Evolutionary conservation across 1,140 invertebrate species (phyloP).

Genomic region (Lasaia peninsularis): DNA sequence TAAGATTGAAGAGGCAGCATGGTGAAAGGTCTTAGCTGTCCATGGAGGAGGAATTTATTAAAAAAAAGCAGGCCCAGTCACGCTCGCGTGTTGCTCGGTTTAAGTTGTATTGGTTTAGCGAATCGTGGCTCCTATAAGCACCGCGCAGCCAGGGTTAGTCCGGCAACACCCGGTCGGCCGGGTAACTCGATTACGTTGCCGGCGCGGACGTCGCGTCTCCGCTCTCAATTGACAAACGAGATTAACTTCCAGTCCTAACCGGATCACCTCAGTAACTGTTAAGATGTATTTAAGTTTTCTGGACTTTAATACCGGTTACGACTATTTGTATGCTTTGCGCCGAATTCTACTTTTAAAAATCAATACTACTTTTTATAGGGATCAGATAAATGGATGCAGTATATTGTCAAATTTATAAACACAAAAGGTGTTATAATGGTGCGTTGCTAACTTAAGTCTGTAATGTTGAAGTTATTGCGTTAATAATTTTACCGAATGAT

Average conservation of each 20-base stretch:
- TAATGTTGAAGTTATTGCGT: too few relatives aligned
- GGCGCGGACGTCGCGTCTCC: conserved; percentile 10
- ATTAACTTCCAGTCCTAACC: conserved; percentile 6
- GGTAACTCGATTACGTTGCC: conserved; percentile 7
- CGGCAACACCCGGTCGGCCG: neutral
- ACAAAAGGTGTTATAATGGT: too few relatives aligned
- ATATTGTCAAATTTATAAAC: too few relatives aligned
- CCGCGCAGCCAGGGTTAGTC: neutral
- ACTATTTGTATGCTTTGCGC: neutral
- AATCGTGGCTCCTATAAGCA: too few relatives aligned
- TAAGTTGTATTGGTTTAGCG: too few relatives aligned
- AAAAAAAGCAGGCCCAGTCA: too few relatives aligned
- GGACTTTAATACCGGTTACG: neutral
- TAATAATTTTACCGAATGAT: too few relatives aligned
- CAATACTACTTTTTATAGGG: neutral
- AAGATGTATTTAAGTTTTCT: conserved; percentile 4
- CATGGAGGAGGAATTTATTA: too few relatives aligned
- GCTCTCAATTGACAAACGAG: conserved; percentile 15
- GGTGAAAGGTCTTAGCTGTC: too few relatives aligned
- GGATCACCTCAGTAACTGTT: conserved; percentile 7
- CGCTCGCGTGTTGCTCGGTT: too few relatives aligned
- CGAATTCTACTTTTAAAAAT: neutral
- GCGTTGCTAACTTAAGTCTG: neutral
- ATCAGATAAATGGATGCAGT: too few relatives aligned
- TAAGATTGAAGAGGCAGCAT: too few relatives aligned